These are phyloP conservation scores for Rhagoletis pomonella DNA, from an alignment of 1,140 invertebrate genomes.

Conservation along the genomic window DNA sequence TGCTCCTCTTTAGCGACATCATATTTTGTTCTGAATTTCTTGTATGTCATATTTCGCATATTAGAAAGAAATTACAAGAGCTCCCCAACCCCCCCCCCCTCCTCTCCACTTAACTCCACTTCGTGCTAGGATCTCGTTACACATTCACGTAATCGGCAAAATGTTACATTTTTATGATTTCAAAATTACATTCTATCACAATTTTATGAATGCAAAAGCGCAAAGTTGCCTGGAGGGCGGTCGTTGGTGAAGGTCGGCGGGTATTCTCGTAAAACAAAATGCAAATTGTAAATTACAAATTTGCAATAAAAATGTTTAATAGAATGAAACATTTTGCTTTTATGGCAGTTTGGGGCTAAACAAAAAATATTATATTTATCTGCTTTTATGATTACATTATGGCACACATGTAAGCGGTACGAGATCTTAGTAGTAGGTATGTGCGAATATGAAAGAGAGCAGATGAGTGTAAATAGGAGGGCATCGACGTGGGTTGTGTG, in stretches of 20 bases:
- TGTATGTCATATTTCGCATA: constrained; percentile 59
- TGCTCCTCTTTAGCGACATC: neutral
- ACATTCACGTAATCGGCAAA: constrained; percentile 54
- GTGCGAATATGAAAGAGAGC: no score
- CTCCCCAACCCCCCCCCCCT: neutral
- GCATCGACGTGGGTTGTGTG: no score
- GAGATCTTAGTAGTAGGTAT: neutral
- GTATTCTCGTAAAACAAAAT: constrained; percentile 68
- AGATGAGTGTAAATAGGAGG: no score
- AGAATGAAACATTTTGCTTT: constrained; percentile 73
- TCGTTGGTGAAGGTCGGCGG: neutral
- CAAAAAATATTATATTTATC: constrained; percentile 65
- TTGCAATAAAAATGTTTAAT: constrained; percentile 74
- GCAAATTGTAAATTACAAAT: constrained; percentile 74
- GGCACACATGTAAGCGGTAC: neutral
- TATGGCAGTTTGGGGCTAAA: constrained; percentile 66
- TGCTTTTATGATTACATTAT: constrained; percentile 72
- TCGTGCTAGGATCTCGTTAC: constrained; percentile 45
- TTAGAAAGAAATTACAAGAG: constrained; percentile 70
- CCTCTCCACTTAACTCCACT: neutral
- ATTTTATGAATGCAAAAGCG: constrained; percentile 69
- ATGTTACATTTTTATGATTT: constrained; percentile 72
- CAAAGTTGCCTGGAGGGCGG: neutral
- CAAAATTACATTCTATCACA: constrained; percentile 73
- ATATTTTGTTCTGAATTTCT: neutral